These are phyloP conservation scores for Stichopus chloronotus DNA, from an alignment of 35 echinoderm and acorn worm species.

Conservation along the genomic window DNA sequence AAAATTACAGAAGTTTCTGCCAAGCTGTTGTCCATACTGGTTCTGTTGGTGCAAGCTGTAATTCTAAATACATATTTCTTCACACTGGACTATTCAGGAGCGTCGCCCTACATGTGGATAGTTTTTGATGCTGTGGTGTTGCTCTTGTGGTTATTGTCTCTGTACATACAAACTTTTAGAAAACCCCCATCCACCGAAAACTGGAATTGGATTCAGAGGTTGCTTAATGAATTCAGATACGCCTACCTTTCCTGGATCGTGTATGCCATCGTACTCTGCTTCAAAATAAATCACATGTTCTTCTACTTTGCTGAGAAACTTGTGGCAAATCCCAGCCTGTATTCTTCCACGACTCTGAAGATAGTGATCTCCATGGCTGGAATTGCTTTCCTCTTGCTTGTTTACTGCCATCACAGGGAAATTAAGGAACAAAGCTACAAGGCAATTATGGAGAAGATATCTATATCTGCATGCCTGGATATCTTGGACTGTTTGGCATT, in stretches of 20 bases:
- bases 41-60: slow-evolving; percentile 62
- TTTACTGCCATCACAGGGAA: slow-evolving; percentile 78
- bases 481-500: slow-evolving; percentile 82
- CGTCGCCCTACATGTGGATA: slow-evolving; percentile 44
- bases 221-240: slow-evolving; percentile 62
- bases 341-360: slow-evolving; percentile 74
- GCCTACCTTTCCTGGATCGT: slow-evolving; percentile 78
- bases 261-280: slow-evolving; percentile 68
- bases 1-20: slow-evolving; percentile 41
- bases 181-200: neutral
- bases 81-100: slow-evolving; percentile 26
- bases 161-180: slow-evolving; percentile 33
- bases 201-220: neutral
- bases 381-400: slow-evolving; percentile 57
- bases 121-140: slow-evolving; percentile 39
- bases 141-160: slow-evolving; percentile 9
- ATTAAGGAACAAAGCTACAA: slow-evolving; percentile 78
- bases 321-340: neutral
- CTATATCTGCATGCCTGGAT: slow-evolving; percentile 68
- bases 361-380: slow-evolving; percentile 73
- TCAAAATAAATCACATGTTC: slow-evolving; percentile 77
- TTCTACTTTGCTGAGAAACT: slow-evolving; percentile 50
- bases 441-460: slow-evolving; percentile 78
- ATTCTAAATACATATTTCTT: slow-evolving; percentile 71
- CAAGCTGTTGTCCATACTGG: slow-evolving; percentile 68